phyloP scores from a whole-genome alignment of 1,140 invertebrate species.

The Zaprionus lachaisei region DNA sequence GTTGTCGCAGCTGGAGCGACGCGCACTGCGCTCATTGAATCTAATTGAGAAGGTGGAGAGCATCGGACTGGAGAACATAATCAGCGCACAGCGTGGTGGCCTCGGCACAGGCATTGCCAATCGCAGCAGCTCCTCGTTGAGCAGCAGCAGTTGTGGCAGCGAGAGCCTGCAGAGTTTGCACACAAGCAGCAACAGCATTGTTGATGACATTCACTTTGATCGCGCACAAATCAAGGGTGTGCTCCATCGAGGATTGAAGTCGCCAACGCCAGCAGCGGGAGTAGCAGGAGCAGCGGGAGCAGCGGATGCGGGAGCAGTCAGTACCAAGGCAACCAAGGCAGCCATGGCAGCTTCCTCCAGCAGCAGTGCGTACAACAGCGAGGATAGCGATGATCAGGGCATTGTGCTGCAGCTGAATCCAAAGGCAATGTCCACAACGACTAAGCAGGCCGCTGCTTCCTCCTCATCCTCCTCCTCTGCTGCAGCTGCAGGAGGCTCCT shows the following conservation, averaged over 20 bases:
- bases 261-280: slow-evolving; percentile 44
- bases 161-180: slow-evolving; percentile 88
- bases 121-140: slow-evolving; percentile 88
- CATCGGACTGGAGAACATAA: slow-evolving; percentile 89
- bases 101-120: slow-evolving; percentile 75
- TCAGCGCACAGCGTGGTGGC: slow-evolving; percentile 86
- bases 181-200: slow-evolving; percentile 85
- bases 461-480: slow-evolving; percentile 33
- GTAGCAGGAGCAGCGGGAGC: not conserved
- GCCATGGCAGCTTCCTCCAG: slow-evolving; percentile 13
- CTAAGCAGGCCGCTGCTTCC: slow-evolving; percentile 16
- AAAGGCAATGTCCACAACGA: slow-evolving; percentile 24
- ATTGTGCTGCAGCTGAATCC: slow-evolving; percentile 59
- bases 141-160: slow-evolving; percentile 82
- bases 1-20: slow-evolving; percentile 85
- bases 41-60: slow-evolving; percentile 89
- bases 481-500: slow-evolving; percentile 84
- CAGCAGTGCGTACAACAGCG: slow-evolving; percentile 69
- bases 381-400: slow-evolving; percentile 73
- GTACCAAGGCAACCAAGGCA: slow-evolving; percentile 4
- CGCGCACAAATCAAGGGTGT: slow-evolving; percentile 81
- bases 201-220: slow-evolving; percentile 77
- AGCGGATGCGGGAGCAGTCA: slow-evolving; percentile 29
- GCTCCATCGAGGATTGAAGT: slow-evolving; percentile 68
- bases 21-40: slow-evolving; percentile 86